Evolutionary conservation across 1,140 invertebrate genomes (phyloP).

Genomic region (Sitophilus oryzae): DNA sequence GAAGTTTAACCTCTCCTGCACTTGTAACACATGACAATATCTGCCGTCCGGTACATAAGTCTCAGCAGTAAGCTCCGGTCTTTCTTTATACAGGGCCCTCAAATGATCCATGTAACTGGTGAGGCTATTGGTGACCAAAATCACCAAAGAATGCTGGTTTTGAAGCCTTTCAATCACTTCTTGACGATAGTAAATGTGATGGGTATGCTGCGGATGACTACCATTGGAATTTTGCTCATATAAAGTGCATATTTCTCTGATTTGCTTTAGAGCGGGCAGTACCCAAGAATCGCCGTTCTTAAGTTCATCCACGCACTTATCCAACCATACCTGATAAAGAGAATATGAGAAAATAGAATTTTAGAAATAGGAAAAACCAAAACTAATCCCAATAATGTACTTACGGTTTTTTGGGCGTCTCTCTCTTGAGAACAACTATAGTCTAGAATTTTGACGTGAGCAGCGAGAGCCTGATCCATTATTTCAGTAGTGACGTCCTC

Average conservation of each 20-base stretch:
- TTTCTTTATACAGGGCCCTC: constrained; percentile 62
- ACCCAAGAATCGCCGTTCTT: constrained; percentile 87
- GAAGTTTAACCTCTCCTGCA: constrained; percentile 92
- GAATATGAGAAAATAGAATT: background rate
- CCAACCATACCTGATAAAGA: constrained; percentile 65
- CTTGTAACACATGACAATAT: constrained; percentile 88
- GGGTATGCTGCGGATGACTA: constrained; percentile 54
- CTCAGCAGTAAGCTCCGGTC: constrained; percentile 72
- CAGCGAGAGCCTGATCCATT: constrained; percentile 91
- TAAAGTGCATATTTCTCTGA: constrained; percentile 90
- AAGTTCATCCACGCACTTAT: constrained; percentile 92
- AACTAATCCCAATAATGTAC: background rate
- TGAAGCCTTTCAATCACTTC: constrained; percentile 87
- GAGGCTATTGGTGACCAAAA: constrained; percentile 89
- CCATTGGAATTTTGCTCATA: constrained; percentile 64
- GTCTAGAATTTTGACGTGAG: constrained; percentile 96
- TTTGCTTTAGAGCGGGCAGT: constrained; percentile 90
- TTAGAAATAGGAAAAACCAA: background rate
- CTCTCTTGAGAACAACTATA: constrained; percentile 95
- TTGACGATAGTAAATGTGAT: constrained; percentile 62
- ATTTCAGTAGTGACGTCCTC: constrained; percentile 96
- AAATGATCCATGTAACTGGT: constrained; percentile 88
- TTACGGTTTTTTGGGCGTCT: constrained; percentile 85
- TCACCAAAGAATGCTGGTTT: constrained; percentile 86
- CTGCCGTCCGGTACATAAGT: constrained; percentile 80